Evolutionary conservation across 1,140 invertebrate species (phyloP).

Genomic region (Meloidogyne chitwoodi): DNA sequence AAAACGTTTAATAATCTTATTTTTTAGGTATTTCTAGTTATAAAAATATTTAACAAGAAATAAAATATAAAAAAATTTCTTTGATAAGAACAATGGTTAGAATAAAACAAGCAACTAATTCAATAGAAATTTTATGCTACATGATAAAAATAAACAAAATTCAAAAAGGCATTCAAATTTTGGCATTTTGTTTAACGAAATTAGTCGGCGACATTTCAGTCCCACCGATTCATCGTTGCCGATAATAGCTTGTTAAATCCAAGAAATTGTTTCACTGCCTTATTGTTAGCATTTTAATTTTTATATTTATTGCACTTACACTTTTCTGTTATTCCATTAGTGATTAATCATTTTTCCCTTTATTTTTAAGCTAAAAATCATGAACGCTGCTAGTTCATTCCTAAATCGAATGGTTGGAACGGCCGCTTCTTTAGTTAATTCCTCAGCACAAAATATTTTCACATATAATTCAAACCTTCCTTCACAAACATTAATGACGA

Average conservation of each 20-base stretch:
- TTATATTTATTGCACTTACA: not conserved
- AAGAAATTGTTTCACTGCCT: not conserved
- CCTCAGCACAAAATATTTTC: slow-evolving; percentile 11
- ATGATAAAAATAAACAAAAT: no score
- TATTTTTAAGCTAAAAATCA: not conserved
- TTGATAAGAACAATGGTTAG: no score
- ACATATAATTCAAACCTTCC: not conserved
- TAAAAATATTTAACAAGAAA: no score
- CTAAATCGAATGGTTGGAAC: slow-evolving; percentile 18
- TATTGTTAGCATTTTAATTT: not conserved
- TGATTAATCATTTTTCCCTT: not conserved
- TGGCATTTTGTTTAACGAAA: no score
- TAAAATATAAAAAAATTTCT: no score
- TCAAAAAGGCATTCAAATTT: no score
- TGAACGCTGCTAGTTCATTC: slow-evolving; percentile 10
- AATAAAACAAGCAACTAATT: no score
- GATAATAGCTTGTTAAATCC: slow-evolving; percentile 3
- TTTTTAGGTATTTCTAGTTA: no score
- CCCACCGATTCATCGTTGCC: no score
- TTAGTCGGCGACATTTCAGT: no score
- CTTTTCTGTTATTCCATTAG: not conserved
- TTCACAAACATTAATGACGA: slow-evolving; percentile 12
- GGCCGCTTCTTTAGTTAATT: slow-evolving; percentile 12
- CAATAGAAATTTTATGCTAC: no score
- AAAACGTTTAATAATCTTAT: no score